Percentiles rank a stretch among this genome's conserved stretches.
phyloP scores from a whole-genome alignment of 2,797 vertebrate genomes.

The Etheostoma nigrum region DNA sequence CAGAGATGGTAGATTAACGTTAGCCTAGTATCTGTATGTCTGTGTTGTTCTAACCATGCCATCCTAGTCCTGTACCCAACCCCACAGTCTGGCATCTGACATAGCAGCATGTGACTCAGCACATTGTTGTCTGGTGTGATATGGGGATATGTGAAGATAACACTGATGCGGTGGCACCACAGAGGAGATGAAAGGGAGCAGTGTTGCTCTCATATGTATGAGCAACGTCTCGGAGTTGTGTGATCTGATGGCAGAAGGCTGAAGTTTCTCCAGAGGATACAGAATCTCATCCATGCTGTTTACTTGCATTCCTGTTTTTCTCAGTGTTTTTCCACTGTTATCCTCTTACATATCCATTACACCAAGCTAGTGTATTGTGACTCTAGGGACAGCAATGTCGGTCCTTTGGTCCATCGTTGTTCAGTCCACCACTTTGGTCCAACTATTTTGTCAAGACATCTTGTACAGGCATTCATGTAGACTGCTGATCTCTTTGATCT shows the following conservation, averaged over 20 bases:
- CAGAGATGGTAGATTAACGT: neutral
- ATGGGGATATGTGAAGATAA: slow-evolving; percentile 58
- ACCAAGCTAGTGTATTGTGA: slow-evolving; percentile 2
- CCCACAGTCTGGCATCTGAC: slow-evolving; percentile 55
- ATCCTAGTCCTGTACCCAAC: slow-evolving; percentile 34
- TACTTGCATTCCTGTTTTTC: slow-evolving; percentile 19
- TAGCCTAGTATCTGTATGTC: slow-evolving; percentile 31
- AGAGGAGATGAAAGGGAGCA: slow-evolving; percentile 59
- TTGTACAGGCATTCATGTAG: too few relatives aligned
- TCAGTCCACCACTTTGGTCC: neutral
- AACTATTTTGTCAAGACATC: neutral
- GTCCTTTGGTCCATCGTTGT: too few relatives aligned
- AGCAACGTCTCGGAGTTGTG: slow-evolving; percentile 34
- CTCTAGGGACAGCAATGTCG: neutral
- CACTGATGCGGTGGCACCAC: slow-evolving; percentile 53
- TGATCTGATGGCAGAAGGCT: slow-evolving; percentile 50
- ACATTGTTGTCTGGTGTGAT: slow-evolving; percentile 69
- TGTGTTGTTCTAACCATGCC: slow-evolving; percentile 38
- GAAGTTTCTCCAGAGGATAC: slow-evolving; percentile 29
- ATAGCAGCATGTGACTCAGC: slow-evolving; percentile 57
- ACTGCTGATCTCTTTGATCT: neutral
- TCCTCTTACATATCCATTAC: slow-evolving; percentile 10
- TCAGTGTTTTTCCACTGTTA: slow-evolving; percentile 16
- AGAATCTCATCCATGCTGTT: slow-evolving; percentile 5
- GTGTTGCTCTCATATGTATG: slow-evolving; percentile 37